Evolutionary conservation across 2,888 invertebrate species (phyloP).

Genomic region (Alviniconcha strummeri): DNA sequence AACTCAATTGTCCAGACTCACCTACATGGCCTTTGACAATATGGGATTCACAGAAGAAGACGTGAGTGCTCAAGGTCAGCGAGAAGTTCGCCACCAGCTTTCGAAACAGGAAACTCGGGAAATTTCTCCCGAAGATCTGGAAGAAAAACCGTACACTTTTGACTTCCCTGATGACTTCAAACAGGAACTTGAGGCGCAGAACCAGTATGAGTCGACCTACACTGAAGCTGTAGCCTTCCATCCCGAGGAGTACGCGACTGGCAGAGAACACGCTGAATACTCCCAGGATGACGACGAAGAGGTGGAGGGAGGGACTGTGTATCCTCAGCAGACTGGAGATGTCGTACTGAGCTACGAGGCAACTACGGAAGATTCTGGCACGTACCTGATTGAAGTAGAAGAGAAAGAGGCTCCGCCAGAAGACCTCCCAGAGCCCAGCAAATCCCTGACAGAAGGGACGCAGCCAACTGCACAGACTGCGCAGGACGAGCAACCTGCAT

Average conservation of each 20-base stretch:
- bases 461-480: background rate
- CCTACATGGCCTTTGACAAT: slow-evolving; percentile 74
- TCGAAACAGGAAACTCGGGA: slow-evolving; percentile 47
- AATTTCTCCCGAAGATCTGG: slow-evolving; percentile 65
- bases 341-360: slow-evolving; percentile 22
- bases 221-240: background rate
- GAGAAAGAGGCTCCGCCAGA: slow-evolving; percentile 22
- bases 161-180: slow-evolving; percentile 56
- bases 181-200: slow-evolving; percentile 45
- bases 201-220: slow-evolving; percentile 33
- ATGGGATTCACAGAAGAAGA: slow-evolving; percentile 72
- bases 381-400: slow-evolving; percentile 30
- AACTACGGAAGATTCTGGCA: slow-evolving; percentile 20
- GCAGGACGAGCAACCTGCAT: background rate
- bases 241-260: background rate
- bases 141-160: slow-evolving; percentile 56
- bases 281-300: background rate
- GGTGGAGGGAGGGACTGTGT: background rate
- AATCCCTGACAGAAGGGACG: background rate
- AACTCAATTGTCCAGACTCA: slow-evolving; percentile 27
- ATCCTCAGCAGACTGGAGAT: slow-evolving; percentile 10
- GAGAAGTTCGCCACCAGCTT: slow-evolving; percentile 10
- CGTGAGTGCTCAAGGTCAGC: background rate
- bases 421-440: background rate
- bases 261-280: background rate